Percentiles rank a stretch among this genome's conserved stretches.
These are phyloP conservation scores for Zootermopsis nevadensis DNA, from an alignment of 2,888 invertebrate genomes.

Conservation along the genomic window DNA sequence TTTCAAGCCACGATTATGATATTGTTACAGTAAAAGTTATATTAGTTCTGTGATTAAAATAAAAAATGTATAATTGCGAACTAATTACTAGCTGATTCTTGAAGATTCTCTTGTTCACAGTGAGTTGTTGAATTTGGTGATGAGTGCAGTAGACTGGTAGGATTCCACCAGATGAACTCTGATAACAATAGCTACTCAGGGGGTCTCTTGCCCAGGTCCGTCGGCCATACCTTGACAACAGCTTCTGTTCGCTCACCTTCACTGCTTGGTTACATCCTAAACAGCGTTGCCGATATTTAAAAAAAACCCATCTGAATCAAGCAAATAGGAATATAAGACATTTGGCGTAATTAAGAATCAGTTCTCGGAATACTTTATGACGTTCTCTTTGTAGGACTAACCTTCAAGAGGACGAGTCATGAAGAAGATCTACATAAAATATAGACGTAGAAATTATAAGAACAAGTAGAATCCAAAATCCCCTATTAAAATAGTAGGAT, in stretches of 20 bases:
- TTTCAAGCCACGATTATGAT: no score
- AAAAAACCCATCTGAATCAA: neutral
- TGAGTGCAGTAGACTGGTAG: neutral
- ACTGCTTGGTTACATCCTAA: neutral
- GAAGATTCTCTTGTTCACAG: neutral
- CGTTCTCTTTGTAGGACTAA: no score
- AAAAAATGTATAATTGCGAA: neutral
- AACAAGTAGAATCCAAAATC: no score
- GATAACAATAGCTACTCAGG: slow-evolving; percentile 23
- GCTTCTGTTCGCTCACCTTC: slow-evolving; percentile 29
- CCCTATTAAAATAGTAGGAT: no score
- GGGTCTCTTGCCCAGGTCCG: slow-evolving; percentile 21
- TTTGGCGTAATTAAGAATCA: no score
- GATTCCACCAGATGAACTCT: slow-evolving; percentile 9
- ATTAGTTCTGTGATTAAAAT: no score
- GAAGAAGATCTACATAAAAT: no score
- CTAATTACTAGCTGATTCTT: slow-evolving; percentile 12
- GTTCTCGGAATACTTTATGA: no score
- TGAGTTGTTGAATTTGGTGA: slow-evolving; percentile 35
- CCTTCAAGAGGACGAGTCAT: no score
- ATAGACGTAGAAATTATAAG: no score
- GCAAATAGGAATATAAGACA: no score
- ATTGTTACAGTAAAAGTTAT: no score
- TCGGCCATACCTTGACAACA: slow-evolving; percentile 17
- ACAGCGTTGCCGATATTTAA: slow-evolving; percentile 19